Evolutionary conservation across 92 coral and sea anemone species (phyloP), one percentile per base, ranked within the genome.

Genomic region (Umimayanthus chanpuru): DNA sequence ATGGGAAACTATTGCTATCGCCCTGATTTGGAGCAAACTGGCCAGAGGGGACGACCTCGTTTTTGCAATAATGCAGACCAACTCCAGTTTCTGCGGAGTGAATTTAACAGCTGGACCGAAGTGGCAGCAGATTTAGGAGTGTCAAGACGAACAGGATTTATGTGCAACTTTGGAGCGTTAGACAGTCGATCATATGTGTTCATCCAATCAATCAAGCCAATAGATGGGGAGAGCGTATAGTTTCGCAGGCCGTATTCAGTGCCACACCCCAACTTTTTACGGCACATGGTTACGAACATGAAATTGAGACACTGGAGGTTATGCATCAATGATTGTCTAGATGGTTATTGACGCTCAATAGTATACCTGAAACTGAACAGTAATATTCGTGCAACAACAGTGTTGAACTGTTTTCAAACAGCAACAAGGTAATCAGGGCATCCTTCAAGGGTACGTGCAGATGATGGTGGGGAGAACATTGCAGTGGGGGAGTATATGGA

Each of bases 201-300:
- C 93, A 92, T 80, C 91, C 91, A 10, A 90, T 92, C 30, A 81
- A 83, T 81, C 50, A 81, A 11, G 91, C 93, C 3, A 87, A 92
- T 38, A 67, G 94, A 66, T 90, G 93, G 93, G 92, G 84, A 3
- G 86, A 81, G 70, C 81, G 90, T 70, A 91, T 90, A 71, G 77
- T 56, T 29, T n/a, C 74, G 93, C 5, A 49, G 93, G 12, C 93
- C 93, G 7, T 91, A 88, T 73, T 77, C 79, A 88, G 93, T 88
- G 11, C 95, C 90, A 18, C 91, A 91, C 76, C 90, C 95, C 64
- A 93, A 91, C 65, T 90, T 64, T 61, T 61, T 91, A 29, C 91
- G 95, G 91, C 93, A 91, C 80, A 91, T 93, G 3, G 92, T 91
- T 84, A 85, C 86, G 2, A 89, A 89, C 30, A 75, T 81, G 90